phyloP scores from a whole-genome alignment of 2,888 invertebrate species.

The Cremastinae sp. region DNA sequence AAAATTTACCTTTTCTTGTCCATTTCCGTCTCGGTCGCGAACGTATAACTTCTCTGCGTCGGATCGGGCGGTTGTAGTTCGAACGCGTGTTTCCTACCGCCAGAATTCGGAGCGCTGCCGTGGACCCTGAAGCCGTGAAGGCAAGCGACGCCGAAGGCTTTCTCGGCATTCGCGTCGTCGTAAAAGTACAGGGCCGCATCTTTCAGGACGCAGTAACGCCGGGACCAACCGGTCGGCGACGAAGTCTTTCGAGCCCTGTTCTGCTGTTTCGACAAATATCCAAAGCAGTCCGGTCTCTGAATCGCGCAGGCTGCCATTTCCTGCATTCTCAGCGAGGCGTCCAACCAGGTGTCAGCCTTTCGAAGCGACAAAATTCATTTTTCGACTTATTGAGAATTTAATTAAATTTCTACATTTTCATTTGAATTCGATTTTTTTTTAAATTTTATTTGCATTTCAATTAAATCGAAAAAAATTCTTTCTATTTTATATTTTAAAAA shows the following conservation, averaged over 20 bases:
- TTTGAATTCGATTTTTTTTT: no score
- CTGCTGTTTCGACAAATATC: constrained; percentile 92
- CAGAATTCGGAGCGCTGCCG: constrained; percentile 86
- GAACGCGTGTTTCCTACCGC: constrained; percentile 95
- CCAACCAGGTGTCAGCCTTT: constrained; percentile 86
- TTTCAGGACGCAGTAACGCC: constrained; percentile 95
- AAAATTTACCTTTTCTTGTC: constrained; percentile 92
- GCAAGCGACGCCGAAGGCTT: constrained; percentile 95
- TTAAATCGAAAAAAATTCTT: no score
- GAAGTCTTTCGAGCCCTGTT: constrained; percentile 83
- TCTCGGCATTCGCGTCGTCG: constrained; percentile 92
- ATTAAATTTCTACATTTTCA: no score
- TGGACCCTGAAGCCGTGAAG: constrained; percentile 97
- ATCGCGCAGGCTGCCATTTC: constrained; percentile 91
- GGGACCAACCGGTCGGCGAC: constrained; percentile 94
- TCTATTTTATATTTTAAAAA: no score
- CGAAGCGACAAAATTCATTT: no score
- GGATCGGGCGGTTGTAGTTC: constrained; percentile 94
- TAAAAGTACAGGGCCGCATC: constrained; percentile 97
- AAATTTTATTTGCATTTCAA: no score
- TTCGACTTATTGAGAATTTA: no score
- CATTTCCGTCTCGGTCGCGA: constrained; percentile 96
- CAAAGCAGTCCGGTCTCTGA: constrained; percentile 93
- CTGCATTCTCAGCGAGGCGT: constrained; percentile 89
- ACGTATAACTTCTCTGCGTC: constrained; percentile 93